A percentile compares a stretch with the other conserved stretches of the same genome.
phyloP scores from a whole-genome alignment of 2,888 invertebrate genomes.

The Rhodophaea formosa region DNA sequence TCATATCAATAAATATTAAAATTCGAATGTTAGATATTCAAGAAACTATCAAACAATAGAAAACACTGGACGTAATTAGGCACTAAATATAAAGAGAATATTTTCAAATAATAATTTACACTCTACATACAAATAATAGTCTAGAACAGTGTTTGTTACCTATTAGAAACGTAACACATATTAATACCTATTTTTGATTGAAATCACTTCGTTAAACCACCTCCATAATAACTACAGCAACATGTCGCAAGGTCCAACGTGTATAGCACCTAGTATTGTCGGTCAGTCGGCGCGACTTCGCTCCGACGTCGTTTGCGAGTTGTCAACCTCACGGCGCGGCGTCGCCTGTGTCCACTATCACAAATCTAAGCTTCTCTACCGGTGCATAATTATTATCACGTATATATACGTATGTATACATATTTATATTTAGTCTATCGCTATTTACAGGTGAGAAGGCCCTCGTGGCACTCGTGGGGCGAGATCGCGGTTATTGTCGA shows the following conservation, averaged over 20 bases:
- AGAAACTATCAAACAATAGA: constrained; percentile 67
- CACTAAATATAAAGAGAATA: constrained; percentile 66
- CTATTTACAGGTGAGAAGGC: constrained; percentile 71
- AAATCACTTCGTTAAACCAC: constrained; percentile 68
- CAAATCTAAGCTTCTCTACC: constrained; percentile 78
- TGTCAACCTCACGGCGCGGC: constrained; percentile 61
- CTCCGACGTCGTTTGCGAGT: constrained; percentile 62
- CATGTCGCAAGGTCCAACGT: constrained; percentile 74
- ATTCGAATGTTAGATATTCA: constrained; percentile 64
- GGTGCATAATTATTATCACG: constrained; percentile 78
- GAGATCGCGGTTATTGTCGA: constrained; percentile 75
- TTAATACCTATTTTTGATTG: constrained; percentile 71
- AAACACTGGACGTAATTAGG: constrained; percentile 73
- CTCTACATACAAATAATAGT: constrained; percentile 68
- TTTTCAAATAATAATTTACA: constrained; percentile 72
- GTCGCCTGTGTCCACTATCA: constrained; percentile 69
- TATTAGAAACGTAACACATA: constrained; percentile 72
- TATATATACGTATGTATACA: constrained; percentile 76
- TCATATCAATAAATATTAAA: constrained; percentile 75
- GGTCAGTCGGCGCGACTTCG: constrained; percentile 64
- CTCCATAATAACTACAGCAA: constrained; percentile 69
- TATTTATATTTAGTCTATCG: constrained; percentile 65
- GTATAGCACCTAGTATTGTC: constrained; percentile 80
- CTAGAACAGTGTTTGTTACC: constrained; percentile 66
- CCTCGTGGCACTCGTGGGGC: constrained; percentile 57